Percentiles rank a stretch among this genome's conserved stretches.
Evolutionary conservation across 2,113 vertebrate genomes (phyloP).

Genomic region (Apteryx owenii): DNA sequence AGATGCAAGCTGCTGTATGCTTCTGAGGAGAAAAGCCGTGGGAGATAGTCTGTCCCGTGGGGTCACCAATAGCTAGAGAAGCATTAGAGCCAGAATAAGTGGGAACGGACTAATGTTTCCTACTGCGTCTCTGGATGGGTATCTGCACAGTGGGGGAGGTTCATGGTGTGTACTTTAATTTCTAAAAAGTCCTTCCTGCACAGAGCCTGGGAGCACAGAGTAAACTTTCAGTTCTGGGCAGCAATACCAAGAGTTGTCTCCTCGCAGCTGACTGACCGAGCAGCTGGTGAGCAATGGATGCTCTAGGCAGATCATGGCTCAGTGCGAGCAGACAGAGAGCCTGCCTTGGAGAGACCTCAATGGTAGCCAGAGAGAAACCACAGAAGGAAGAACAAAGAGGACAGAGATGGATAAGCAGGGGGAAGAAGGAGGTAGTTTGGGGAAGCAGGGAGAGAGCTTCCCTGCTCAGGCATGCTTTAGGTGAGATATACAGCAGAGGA

Average conservation of each 20-base stretch:
- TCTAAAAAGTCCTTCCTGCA: neutral
- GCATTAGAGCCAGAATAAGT: neutral
- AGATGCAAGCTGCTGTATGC: neutral
- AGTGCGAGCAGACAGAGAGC: neutral
- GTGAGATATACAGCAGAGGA: neutral
- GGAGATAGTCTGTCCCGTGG: neutral
- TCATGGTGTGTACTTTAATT: rapidly evolving
- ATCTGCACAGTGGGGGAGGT: neutral
- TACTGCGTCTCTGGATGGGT: neutral
- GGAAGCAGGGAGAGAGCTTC: neutral
- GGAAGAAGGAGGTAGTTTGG: neutral
- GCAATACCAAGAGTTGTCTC: neutral
- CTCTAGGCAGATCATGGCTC: neutral
- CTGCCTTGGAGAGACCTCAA: neutral
- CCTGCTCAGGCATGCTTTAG: neutral
- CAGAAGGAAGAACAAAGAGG: neutral
- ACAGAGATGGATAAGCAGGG: neutral
- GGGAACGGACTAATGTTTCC: neutral
- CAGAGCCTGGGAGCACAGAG: neutral
- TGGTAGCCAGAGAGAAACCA: neutral
- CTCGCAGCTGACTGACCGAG: no score
- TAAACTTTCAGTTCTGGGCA: neutral
- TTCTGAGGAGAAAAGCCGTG: neutral
- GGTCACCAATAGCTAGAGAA: neutral
- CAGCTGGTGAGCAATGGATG: neutral